Conservation (phyloP, 1,140 invertebrate genomes). For the Pogonomyrmex barbatus region DNA sequence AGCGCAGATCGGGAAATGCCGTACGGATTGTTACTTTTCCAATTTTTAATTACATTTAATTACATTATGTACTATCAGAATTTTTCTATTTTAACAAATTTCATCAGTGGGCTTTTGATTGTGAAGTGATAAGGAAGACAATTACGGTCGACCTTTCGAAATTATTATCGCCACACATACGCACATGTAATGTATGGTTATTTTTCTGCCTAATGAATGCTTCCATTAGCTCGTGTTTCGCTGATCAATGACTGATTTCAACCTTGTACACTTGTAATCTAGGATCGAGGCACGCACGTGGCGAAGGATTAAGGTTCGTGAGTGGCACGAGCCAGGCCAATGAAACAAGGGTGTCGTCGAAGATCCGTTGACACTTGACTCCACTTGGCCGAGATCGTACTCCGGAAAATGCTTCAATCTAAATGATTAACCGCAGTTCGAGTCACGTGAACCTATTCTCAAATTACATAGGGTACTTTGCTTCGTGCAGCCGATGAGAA, state of each 20-base stretch:
- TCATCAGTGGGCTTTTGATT: not conserved
- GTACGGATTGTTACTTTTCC: too few species aligned
- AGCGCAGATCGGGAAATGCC: too few species aligned
- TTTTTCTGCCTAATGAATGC: constrained; percentile 24
- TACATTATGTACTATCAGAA: too few species aligned
- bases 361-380: constrained; percentile 83
- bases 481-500: not conserved
- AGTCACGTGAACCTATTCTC: constrained; percentile 24
- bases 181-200: constrained; percentile 9
- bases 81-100: not conserved
- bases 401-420: constrained; percentile 65
- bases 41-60: too few species aligned
- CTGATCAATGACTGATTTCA: constrained; percentile 24
- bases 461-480: constrained; percentile 17
- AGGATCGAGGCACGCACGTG: constrained; percentile 61
- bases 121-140: not conserved
- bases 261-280: constrained; percentile 62
- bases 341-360: constrained; percentile 75
- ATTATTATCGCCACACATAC: not conserved
- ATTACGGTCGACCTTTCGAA: constrained; percentile 22
- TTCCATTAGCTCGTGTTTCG: constrained; percentile 20
- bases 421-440: constrained; percentile 59
- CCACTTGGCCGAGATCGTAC: constrained; percentile 64
- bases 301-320: constrained; percentile 34
- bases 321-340: constrained; percentile 43